A percentile compares a stretch with the other conserved stretches of the same genome.
These are phyloP conservation scores for Vulpes vulpes DNA, from an alignment of 2,113 vertebrate species.

Conservation along the genomic window DNA sequence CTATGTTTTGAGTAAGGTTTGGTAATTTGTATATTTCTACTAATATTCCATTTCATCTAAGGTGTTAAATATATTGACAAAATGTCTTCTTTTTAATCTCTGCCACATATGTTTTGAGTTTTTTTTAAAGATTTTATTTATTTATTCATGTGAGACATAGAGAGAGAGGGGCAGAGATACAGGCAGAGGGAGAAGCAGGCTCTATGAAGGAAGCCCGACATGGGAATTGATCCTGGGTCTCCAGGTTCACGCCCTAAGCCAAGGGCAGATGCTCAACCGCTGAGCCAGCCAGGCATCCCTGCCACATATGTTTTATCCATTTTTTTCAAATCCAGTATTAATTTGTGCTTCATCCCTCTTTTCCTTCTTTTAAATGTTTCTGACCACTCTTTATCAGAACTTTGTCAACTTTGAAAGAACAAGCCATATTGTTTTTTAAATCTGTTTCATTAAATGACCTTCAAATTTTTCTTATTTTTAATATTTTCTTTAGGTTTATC, in stretches of 20 bases:
- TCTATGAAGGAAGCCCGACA: no score
- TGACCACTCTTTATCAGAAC: neutral
- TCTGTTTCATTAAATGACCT: slow-evolving; percentile 12
- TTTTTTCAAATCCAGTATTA: neutral
- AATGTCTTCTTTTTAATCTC: neutral
- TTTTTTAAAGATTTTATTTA: no score
- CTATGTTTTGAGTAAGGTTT: neutral
- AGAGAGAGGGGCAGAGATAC: no score
- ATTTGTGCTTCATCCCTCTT: neutral
- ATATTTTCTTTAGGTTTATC: slow-evolving; percentile 10
- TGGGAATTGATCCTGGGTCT: no score
- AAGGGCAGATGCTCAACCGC: no score
- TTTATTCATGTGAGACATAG: no score
- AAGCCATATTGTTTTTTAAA: neutral
- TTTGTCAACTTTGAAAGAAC: slow-evolving; percentile 29
- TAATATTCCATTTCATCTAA: slow-evolving; percentile 32
- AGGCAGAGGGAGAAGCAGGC: no score
- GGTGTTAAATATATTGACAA: neutral
- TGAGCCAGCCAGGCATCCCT: neutral
- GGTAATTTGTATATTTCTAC: slow-evolving; percentile 45
- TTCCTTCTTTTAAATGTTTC: neutral
- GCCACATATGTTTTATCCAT: neutral
- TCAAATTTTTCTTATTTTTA: slow-evolving; percentile 37
- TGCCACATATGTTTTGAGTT: neutral
- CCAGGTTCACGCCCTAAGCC: no score